Conservation (phyloP, 2,113 vertebrate genomes). For the Colaptes auratus region DNA sequence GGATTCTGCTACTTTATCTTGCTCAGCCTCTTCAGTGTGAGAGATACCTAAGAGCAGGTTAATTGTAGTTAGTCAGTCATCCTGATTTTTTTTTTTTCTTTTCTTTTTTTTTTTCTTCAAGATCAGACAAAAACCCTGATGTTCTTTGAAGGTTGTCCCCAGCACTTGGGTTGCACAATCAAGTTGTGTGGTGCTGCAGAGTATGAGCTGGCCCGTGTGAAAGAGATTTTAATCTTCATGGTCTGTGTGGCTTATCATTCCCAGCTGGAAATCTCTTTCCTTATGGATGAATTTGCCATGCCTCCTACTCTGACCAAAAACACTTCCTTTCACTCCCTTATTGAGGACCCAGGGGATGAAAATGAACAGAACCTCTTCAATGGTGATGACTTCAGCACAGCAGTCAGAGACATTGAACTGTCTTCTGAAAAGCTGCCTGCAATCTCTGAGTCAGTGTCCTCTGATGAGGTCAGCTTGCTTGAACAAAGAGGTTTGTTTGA, state of each 20-base stretch:
- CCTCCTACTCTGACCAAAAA: constrained; percentile 87
- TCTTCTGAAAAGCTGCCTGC: constrained; percentile 61
- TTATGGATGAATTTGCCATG: constrained; percentile 99
- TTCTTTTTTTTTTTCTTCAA: constrained; percentile 46
- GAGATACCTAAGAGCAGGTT: neutral
- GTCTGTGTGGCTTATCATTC: constrained; percentile 97
- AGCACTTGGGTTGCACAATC: constrained; percentile 94
- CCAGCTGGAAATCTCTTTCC: constrained; percentile 98
- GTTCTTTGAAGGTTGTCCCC: constrained; percentile 96
- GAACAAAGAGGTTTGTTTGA: constrained; percentile 70
- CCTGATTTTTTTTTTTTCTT: neutral
- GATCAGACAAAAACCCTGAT: constrained; percentile 92
- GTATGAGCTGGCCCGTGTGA: constrained; percentile 93
- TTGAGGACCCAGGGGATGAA: constrained; percentile 77
- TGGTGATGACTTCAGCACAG: constrained; percentile 60
- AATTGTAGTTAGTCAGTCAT: neutral
- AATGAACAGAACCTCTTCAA: constrained; percentile 59
- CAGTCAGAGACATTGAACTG: constrained; percentile 70
- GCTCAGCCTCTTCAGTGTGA: neutral
- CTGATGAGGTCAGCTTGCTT: constrained; percentile 56
- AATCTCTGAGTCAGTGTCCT: constrained; percentile 64
- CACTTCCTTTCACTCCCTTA: constrained; percentile 86
- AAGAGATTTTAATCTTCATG: constrained; percentile 97
- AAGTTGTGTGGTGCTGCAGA: constrained; percentile 93
- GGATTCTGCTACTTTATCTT: neutral